Evolutionary conservation across 1,140 invertebrate genomes (phyloP), one percentile per base, ranked within the genome.

Genomic region (Monochamus saltuarius): DNA sequence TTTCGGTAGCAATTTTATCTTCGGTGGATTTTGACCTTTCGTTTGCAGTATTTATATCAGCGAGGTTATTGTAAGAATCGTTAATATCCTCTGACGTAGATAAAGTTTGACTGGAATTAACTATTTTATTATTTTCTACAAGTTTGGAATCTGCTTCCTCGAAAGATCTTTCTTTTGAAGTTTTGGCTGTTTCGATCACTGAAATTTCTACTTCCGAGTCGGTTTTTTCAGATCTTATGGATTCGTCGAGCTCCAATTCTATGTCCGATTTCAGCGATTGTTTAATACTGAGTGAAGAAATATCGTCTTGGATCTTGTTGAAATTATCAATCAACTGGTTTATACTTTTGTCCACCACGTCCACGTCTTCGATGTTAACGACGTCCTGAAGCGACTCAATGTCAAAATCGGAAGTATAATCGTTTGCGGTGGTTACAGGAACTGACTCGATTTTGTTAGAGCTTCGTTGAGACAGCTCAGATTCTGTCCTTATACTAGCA

Each of bases 271-370:
- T n/a, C 16, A 43, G 35, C n/a, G 14, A 47, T 8, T 62, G 40
- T 13, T 40, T 45, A 11, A 39, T 64, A 47, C 65, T 66, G 6
- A 64, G 49, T 9, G 58, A 43, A 11, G 64, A 65, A 49, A 72
- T 70, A 16, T 68, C 68, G 9, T 70, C 66, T 53, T 69, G 40
- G 35, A 70, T 67, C 64, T 70, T 64, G 17, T 34, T 70, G 38
- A 72, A 67, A 19, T 67, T 61, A n/a, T 68, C 62, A 11, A 72
- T 72, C 2, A 72, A 51, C 40, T 66, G 56, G 22, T 57, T 63
- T 14, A 72, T 70, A 22, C 52, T 68, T n/a, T 61, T 49, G 17
- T 56, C 55, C 7, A 49, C 39, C 22, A 52, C 55, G 22, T 65
- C 46, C 7, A 59, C 45, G 11, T 47, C 37, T 14, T 50, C 53